phyloP scores from a whole-genome alignment of 2,888 invertebrate species.

The Epistrophe eligans region DNA sequence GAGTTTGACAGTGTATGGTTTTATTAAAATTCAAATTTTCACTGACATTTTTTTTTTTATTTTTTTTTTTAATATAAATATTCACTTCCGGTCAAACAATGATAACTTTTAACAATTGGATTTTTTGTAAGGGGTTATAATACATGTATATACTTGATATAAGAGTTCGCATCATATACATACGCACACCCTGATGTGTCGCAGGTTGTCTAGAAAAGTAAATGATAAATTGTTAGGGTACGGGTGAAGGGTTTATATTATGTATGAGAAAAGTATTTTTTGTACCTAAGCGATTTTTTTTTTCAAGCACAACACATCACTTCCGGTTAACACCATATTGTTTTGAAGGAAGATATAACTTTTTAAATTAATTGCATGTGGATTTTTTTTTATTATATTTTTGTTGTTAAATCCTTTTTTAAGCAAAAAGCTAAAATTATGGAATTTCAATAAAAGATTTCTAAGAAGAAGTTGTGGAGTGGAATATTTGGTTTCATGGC shows the following conservation, averaged over 20 bases:
- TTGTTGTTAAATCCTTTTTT: not conserved
- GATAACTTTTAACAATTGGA: not conserved
- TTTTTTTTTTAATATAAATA: constrained; percentile 22
- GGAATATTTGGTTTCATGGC: too few relatives aligned
- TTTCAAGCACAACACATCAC: not conserved
- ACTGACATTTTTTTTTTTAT: constrained; percentile 65
- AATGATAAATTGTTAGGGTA: not conserved
- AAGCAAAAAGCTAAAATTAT: too few relatives aligned
- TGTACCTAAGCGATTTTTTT: not conserved
- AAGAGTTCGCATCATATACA: not conserved
- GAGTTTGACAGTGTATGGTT: constrained; percentile 48
- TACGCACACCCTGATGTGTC: not conserved
- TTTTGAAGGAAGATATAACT: constrained; percentile 6
- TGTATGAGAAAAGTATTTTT: not conserved
- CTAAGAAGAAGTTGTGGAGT: too few relatives aligned
- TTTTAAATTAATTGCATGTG: constrained; percentile 21
- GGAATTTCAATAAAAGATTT: not conserved
- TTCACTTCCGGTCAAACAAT: constrained; percentile 32
- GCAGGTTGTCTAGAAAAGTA: constrained; percentile 7
- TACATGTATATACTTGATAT: not conserved
- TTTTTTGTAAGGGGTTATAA: not conserved
- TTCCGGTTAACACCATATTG: constrained; percentile 24
- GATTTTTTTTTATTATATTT: not conserved
- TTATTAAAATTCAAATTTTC: constrained; percentile 65
- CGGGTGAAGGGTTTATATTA: not conserved